These are phyloP conservation scores for Mobula hypostoma DNA, from an alignment of 2,113 vertebrate species.

Conservation along the genomic window DNA sequence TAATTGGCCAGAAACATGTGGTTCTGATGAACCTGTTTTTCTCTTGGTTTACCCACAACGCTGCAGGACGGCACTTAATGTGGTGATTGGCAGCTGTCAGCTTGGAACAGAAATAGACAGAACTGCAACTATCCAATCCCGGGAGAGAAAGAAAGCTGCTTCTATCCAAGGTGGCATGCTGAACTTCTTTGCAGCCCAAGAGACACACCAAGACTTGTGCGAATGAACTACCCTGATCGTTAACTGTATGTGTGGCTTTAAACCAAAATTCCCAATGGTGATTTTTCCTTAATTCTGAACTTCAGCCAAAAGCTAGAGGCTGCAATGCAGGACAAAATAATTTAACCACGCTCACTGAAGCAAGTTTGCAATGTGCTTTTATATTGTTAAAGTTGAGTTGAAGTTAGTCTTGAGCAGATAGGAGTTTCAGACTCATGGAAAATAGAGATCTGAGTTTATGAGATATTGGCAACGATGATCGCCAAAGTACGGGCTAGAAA, in stretches of 20 bases:
- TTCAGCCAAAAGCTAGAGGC: too few species aligned
- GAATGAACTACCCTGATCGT: not conserved
- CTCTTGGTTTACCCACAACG: not conserved
- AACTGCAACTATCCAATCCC: not conserved
- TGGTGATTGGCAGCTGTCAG: slow-evolving; percentile 30
- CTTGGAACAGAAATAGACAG: not conserved
- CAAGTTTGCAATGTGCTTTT: too few species aligned
- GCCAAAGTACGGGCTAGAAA: too few species aligned
- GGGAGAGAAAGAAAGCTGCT: not conserved
- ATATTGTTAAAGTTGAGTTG: too few species aligned
- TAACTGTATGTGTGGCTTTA: not conserved
- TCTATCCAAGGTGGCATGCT: not conserved
- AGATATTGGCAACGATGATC: too few species aligned
- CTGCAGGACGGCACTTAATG: not conserved
- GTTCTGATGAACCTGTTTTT: slow-evolving; percentile 16
- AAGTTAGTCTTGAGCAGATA: too few species aligned
- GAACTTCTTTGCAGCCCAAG: not conserved
- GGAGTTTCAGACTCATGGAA: too few species aligned
- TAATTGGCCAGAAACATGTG: slow-evolving; percentile 34
- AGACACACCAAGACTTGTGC: not conserved
- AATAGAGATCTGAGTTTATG: too few species aligned
- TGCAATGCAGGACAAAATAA: too few species aligned
- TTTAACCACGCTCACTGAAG: too few species aligned
- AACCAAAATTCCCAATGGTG: too few species aligned
- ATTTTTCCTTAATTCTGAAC: too few species aligned